phyloP scores from a whole-genome alignment of 2,113 vertebrate genomes.

The Pangasianodon gigas region DNA sequence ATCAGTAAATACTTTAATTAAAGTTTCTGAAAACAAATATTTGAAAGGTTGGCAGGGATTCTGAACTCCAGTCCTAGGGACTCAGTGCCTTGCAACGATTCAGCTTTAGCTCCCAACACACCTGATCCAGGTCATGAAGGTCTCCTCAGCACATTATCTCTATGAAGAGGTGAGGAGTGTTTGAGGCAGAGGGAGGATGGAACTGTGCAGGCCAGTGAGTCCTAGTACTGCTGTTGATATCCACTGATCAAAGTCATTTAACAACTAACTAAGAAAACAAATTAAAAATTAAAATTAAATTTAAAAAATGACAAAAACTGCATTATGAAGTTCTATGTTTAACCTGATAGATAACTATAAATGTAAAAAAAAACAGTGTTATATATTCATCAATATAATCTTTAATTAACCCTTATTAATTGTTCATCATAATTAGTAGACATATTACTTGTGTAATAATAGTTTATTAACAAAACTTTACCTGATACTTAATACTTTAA shows the following conservation, averaged over 20 bases:
- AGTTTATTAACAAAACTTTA: background rate
- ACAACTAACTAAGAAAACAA: background rate
- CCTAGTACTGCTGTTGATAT: background rate
- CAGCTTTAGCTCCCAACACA: background rate
- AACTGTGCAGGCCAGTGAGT: background rate
- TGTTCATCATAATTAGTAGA: background rate
- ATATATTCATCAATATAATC: no score
- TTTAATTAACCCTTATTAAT: background rate
- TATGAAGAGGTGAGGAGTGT: background rate
- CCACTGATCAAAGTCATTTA: background rate
- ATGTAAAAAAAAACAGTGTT: no score
- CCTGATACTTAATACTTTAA: background rate
- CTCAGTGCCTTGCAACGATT: background rate
- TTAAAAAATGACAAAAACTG: background rate
- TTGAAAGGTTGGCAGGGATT: background rate
- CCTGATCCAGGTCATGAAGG: constrained; percentile 18
- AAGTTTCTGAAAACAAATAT: background rate
- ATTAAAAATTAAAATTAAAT: no score
- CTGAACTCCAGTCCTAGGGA: background rate
- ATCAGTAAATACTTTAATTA: background rate
- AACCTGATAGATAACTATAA: background rate
- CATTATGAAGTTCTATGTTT: background rate
- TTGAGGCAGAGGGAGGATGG: background rate
- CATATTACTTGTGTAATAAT: background rate
- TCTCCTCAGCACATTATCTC: constrained; percentile 10